These are phyloP conservation scores for Stomatorhinus walkeri DNA, from an alignment of 2,797 vertebrate species.

Conservation along the genomic window DNA sequence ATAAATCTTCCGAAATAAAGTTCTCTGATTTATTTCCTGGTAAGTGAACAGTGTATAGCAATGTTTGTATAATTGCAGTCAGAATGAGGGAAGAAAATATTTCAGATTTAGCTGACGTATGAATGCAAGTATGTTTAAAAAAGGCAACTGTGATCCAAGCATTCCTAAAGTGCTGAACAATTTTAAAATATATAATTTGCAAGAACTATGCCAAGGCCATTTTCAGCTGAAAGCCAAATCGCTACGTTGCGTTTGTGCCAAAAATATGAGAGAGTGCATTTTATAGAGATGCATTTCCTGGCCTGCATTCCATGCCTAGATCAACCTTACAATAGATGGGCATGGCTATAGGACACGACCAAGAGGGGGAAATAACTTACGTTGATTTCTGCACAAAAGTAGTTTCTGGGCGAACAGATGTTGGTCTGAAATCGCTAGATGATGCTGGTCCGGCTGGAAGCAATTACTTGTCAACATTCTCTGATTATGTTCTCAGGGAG, in stretches of 20 bases:
- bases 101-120: background rate
- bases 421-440: conserved; percentile 34
- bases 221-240: conserved; percentile 18
- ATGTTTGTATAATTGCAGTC: background rate
- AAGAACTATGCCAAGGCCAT: conserved; percentile 9
- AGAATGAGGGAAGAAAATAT: background rate
- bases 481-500: conserved; percentile 38
- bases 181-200: conserved; percentile 25
- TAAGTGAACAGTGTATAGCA: background rate
- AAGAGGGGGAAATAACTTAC: conserved; percentile 24
- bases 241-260: conserved; percentile 30
- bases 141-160: background rate
- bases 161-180: background rate
- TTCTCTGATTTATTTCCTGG: background rate
- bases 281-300: conserved; percentile 31
- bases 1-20: background rate
- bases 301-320: conserved; percentile 25
- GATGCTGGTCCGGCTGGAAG: conserved; percentile 34
- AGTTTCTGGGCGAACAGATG: conserved; percentile 37
- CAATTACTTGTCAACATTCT: conserved; percentile 37
- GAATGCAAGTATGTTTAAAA: background rate
- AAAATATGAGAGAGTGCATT: conserved; percentile 23
- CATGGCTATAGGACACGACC: conserved; percentile 25
- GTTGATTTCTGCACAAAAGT: conserved; percentile 29
- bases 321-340: conserved; percentile 32